These are phyloP conservation scores for Syngnathus floridae DNA, from an alignment of 2,113 vertebrate genomes.

Conservation along the genomic window DNA sequence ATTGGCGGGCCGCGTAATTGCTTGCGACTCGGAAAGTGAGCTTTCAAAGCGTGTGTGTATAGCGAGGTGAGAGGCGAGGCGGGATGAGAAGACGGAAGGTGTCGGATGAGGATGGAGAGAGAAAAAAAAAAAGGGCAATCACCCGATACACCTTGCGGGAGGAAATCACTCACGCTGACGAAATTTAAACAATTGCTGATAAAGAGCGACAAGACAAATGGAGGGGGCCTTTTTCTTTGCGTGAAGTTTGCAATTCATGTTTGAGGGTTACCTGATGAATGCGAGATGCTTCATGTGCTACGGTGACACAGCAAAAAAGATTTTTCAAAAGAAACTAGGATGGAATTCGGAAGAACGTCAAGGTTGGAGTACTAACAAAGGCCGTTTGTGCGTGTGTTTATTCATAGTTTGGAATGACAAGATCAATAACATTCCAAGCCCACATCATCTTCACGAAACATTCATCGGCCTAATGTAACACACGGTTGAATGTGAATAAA, in stretches of 20 bases:
- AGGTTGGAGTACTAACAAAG: not conserved
- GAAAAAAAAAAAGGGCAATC: not conserved
- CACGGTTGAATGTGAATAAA: not conserved
- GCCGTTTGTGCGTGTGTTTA: not conserved
- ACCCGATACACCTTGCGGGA: slow-evolving; percentile 5
- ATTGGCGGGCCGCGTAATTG: not conserved
- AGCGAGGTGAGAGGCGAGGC: not conserved
- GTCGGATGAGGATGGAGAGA: not conserved
- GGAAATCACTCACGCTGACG: slow-evolving; percentile 9
- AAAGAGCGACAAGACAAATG: slow-evolving; percentile 5
- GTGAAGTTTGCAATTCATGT: not conserved
- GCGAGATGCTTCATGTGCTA: not conserved
- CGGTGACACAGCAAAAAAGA: not conserved
- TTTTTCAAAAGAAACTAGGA: not conserved
- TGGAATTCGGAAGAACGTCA: not conserved
- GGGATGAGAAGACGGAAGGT: not conserved
- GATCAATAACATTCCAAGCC: too few species aligned
- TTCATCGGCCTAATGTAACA: too few species aligned
- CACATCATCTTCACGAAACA: too few species aligned
- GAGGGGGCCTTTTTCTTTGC: not conserved
- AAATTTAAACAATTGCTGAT: slow-evolving; percentile 5
- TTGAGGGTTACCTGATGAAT: not conserved
- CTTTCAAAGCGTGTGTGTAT: not conserved
- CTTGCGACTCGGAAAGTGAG: not conserved
- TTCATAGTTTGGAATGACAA: too few species aligned